Evolutionary conservation across 2,797 vertebrate genomes (phyloP), one percentile per base, ranked within the genome.

Genomic region (Coilia nasus): DNA sequence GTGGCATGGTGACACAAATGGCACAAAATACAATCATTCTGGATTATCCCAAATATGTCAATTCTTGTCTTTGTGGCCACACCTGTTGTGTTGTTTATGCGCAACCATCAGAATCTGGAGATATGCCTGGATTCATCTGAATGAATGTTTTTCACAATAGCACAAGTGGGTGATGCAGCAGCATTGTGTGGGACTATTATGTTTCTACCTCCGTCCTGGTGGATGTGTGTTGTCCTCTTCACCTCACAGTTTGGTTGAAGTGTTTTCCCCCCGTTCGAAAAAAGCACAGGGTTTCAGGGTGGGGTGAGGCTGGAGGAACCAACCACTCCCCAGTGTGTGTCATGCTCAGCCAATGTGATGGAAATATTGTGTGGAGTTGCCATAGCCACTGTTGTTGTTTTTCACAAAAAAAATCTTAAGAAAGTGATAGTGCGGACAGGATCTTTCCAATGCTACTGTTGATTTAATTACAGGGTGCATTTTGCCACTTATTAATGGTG

Each of bases 351-450:
- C 71, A 75, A 41, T 75, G 67, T 75, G 71, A 78, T 78, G 71
- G 31, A 78, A 78, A 78, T 21, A 44, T 78, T 78, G 71, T 35
- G 71, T 19, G 17, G 35, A 78, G 71, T 78, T 78, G 71, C 71
- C 31, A 78, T 78, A 44, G 71, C 21, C 35, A 44, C 71, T 78
- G 31, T 78, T 78, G 71, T 78, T 78, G 28, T 75, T 78, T 78
- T 78, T 44, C 6, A 21, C 15, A 19, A 17, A 21, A 54, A 54
- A 78, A 44, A 17, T 78, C 71, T 78, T 41, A 6, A 78, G 71
- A 78, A 78, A 78, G 17, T 3, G 71, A 19, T 31, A n/a, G 71
- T 44, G 71, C 31, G 17, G 71, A 78, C 31, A 78, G 35, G 71
- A 78, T 78, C 35, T 21, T 44, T 44, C 67, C 6, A 41, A 15